Conservation (phyloP, 2,888 invertebrate species). For the Pediacus dermestoides region DNA sequence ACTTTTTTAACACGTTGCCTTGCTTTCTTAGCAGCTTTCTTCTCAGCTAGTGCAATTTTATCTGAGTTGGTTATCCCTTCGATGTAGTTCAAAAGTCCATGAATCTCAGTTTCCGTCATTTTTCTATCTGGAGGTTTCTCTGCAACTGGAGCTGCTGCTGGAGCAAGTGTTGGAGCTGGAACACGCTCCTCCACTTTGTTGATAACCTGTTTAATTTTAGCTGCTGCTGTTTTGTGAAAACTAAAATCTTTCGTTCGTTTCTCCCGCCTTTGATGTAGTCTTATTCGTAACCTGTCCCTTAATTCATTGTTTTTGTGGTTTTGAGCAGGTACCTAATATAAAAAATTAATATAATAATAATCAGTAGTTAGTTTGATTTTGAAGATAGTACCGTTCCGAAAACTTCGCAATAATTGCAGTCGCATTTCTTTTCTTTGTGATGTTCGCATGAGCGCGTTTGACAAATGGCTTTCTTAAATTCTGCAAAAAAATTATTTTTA, state of each 20-base stretch:
- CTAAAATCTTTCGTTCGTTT: slow-evolving; percentile 30
- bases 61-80: slow-evolving; percentile 43
- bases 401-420: slow-evolving; percentile 47
- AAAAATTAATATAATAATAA: slow-evolving; percentile 6
- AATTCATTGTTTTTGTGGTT: slow-evolving; percentile 42
- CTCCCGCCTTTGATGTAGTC: slow-evolving; percentile 41
- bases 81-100: slow-evolving; percentile 46
- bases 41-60: slow-evolving; percentile 48
- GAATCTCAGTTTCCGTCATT: slow-evolving; percentile 36
- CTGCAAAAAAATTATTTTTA: too few relatives aligned
- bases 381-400: slow-evolving; percentile 41
- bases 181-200: too few relatives aligned
- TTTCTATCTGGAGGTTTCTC: slow-evolving; percentile 8
- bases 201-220: slow-evolving; percentile 23
- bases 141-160: background rate
- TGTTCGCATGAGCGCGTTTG: too few relatives aligned
- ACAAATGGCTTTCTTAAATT: too few relatives aligned
- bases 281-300: slow-evolving; percentile 42
- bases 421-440: slow-evolving; percentile 43
- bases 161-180: slow-evolving; percentile 2
- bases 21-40: slow-evolving; percentile 81
- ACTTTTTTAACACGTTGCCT: slow-evolving; percentile 76
- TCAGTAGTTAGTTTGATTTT: background rate
- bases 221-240: slow-evolving; percentile 20
- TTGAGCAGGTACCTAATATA: slow-evolving; percentile 20